These are phyloP conservation scores for Platalea minor DNA, from an alignment of 2,797 vertebrate species.

Conservation along the genomic window DNA sequence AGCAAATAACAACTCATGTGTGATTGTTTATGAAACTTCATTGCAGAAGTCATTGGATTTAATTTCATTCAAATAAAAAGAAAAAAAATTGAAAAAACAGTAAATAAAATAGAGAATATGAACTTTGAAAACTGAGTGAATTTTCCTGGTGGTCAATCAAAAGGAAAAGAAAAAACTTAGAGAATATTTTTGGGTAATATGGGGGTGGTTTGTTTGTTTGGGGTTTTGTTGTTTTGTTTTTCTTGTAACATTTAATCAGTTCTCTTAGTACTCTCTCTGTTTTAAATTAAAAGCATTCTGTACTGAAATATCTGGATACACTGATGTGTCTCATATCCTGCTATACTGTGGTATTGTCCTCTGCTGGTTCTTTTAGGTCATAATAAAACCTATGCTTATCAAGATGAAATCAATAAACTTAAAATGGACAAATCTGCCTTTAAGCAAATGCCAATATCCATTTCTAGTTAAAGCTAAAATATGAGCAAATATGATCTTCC, in stretches of 20 bases:
- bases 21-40: neutral
- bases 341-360: neutral
- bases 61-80: neutral
- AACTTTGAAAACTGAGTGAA: neutral
- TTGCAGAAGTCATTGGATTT: neutral
- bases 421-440: slow-evolving; percentile 3
- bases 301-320: neutral
- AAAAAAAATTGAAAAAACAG: neutral
- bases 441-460: neutral
- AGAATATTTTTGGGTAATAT: neutral
- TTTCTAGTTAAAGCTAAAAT: neutral
- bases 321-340: neutral
- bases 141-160: rapidly evolving
- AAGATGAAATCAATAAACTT: neutral
- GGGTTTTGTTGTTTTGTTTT: neutral
- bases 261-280: neutral
- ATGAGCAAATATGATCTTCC: neutral
- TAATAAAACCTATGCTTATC: neutral
- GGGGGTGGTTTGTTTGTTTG: neutral
- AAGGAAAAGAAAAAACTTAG: neutral
- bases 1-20: neutral
- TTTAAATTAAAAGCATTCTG: neutral
- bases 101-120: neutral
- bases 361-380: neutral
- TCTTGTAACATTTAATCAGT: neutral